Conservation (phyloP, 2,888 invertebrate genomes). For the Apomyelois bistriatella region DNA sequence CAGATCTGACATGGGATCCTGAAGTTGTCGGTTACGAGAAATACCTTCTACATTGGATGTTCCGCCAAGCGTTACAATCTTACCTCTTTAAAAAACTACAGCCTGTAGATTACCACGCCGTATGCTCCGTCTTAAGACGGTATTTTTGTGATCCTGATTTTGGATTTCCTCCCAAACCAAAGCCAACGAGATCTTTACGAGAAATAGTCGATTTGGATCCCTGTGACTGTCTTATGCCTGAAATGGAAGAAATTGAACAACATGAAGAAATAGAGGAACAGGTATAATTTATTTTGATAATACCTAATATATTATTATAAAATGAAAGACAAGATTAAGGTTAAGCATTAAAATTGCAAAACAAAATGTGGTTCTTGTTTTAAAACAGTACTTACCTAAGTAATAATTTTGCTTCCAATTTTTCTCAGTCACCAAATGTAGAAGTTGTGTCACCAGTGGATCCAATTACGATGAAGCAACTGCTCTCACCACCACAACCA, state of each 20-base stretch:
- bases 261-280: slow-evolving; percentile 38
- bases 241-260: slow-evolving; percentile 42
- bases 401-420: too few species aligned
- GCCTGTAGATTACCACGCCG: slow-evolving; percentile 33
- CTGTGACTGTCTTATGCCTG: slow-evolving; percentile 57
- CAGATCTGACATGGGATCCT: slow-evolving; percentile 58
- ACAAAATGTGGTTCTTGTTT: too few species aligned
- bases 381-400: not conserved
- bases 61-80: slow-evolving; percentile 57
- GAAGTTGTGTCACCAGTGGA: slow-evolving; percentile 30
- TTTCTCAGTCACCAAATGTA: slow-evolving; percentile 27
- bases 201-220: slow-evolving; percentile 43
- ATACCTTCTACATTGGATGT: slow-evolving; percentile 63
- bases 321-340: too few species aligned
- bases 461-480: slow-evolving; percentile 32
- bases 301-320: too few species aligned
- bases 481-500: slow-evolving; percentile 32
- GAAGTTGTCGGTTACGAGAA: slow-evolving; percentile 49
- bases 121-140: slow-evolving; percentile 43
- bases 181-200: slow-evolving; percentile 35
- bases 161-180: slow-evolving; percentile 51
- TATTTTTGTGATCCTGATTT: slow-evolving; percentile 63
- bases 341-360: too few species aligned
- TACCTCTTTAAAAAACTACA: slow-evolving; percentile 40
- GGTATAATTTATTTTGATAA: slow-evolving; percentile 25